These are phyloP conservation scores for Stegastes partitus DNA, from an alignment of 2,113 vertebrate genomes.

Conservation along the genomic window DNA sequence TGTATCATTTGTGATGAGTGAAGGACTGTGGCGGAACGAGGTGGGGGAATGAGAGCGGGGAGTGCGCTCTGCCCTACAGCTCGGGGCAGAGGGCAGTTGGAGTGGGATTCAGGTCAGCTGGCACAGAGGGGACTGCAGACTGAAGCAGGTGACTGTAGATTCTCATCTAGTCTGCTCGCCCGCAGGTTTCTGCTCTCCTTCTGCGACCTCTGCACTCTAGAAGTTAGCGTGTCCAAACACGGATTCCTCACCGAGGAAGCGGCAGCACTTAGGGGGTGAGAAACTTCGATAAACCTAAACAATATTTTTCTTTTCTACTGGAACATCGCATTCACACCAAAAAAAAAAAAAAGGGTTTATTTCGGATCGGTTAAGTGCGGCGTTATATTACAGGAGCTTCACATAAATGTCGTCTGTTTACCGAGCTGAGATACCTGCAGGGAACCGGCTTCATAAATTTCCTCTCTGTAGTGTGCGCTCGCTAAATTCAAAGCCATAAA, in stretches of 20 bases:
- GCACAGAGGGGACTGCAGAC: conserved; percentile 69
- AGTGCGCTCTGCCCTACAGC: conserved; percentile 67
- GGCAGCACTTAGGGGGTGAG: conserved; percentile 11
- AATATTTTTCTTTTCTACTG: not conserved
- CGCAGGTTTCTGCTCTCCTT: conserved; percentile 59
- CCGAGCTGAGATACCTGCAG: conserved; percentile 19
- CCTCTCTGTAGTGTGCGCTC: conserved; percentile 9
- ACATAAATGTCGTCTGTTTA: conserved; percentile 29
- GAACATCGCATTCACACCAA: not conserved
- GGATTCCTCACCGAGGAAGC: conserved; percentile 27
- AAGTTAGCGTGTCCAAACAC: conserved; percentile 43
- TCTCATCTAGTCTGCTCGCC: conserved; percentile 64
- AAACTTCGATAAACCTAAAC: conserved; percentile 24
- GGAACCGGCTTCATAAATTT: conserved; percentile 29
- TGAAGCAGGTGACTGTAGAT: conserved; percentile 65
- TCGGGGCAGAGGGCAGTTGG: conserved; percentile 79
- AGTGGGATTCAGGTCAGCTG: conserved; percentile 77
- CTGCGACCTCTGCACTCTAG: conserved; percentile 54
- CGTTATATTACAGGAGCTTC: not conserved
- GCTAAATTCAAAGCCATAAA: conserved; percentile 55
- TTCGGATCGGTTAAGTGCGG: not conserved
- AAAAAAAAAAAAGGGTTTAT: not conserved
- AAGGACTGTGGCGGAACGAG: conserved; percentile 17
- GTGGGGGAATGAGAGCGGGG: conserved; percentile 4
- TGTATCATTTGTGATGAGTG: conserved; percentile 37